Conservation (phyloP, 2,113 vertebrate genomes). For the Hippolais icterina region DNA sequence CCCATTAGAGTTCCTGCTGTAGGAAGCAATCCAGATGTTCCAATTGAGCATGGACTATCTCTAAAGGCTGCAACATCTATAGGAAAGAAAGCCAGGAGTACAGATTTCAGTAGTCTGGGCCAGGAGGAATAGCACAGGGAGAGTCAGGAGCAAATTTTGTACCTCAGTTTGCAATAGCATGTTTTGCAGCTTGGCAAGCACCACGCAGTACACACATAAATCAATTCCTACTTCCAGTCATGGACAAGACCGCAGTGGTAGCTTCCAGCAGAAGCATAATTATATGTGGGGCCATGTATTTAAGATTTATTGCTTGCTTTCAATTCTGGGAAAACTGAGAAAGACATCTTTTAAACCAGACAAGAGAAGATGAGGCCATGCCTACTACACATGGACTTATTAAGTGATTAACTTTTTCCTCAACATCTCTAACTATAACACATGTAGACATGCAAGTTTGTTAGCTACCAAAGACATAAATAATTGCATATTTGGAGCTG, state of each 20-base stretch:
- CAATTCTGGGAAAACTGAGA: background rate
- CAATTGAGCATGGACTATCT: background rate
- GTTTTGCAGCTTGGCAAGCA: background rate
- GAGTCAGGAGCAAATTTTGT: background rate
- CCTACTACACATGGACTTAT: background rate
- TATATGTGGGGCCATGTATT: background rate
- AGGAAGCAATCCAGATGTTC: background rate
- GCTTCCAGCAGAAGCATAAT: background rate
- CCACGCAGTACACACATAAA: fast-evolving
- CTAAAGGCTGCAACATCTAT: background rate
- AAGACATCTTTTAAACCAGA: background rate
- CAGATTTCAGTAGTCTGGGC: background rate
- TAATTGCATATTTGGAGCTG: background rate
- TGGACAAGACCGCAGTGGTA: background rate
- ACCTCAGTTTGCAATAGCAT: background rate
- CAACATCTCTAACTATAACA: background rate
- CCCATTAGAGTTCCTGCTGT: background rate
- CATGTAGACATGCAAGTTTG: background rate
- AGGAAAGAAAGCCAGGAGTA: background rate
- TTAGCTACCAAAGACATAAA: background rate
- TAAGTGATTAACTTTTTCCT: background rate
- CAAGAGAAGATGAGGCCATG: background rate
- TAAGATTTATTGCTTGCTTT: background rate
- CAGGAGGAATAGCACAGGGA: background rate
- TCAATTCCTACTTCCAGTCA: background rate